Conservation (phyloP, 64 coral and sea anemone species). For the Montipora capricornis region DNA sequence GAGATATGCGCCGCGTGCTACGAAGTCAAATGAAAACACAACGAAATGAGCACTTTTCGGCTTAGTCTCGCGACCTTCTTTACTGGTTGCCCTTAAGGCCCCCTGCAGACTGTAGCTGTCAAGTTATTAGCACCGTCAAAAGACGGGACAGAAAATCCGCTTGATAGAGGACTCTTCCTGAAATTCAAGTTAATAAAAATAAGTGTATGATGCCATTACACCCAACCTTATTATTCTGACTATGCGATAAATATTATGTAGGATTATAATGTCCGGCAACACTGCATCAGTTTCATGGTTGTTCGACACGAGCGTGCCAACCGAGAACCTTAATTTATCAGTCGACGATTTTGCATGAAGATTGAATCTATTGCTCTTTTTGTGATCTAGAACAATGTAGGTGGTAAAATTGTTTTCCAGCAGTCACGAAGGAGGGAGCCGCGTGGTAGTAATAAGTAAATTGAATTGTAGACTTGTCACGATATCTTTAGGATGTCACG, state of each 20-base stretch:
- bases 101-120: slow-evolving; percentile 87
- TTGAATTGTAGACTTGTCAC: slow-evolving; percentile 58
- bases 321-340: background rate
- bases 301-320: background rate
- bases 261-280: slow-evolving; percentile 27
- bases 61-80: slow-evolving; percentile 72
- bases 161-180: slow-evolving; percentile 78
- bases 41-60: slow-evolving; percentile 37
- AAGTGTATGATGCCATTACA: slow-evolving; percentile 50
- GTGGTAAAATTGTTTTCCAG: slow-evolving; percentile 64
- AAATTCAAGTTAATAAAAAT: slow-evolving; percentile 66
- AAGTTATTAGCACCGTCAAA: slow-evolving; percentile 77
- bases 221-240: slow-evolving; percentile 61
- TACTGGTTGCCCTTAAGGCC: slow-evolving; percentile 54
- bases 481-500: slow-evolving; percentile 11
- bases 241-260: slow-evolving; percentile 63
- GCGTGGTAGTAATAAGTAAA: slow-evolving; percentile 57
- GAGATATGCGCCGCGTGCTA: slow-evolving; percentile 51
- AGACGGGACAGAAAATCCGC: slow-evolving; percentile 82
- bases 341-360: background rate
- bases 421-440: slow-evolving; percentile 79
- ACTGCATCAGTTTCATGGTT: background rate
- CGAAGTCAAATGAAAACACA: slow-evolving; percentile 74
- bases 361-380: slow-evolving; percentile 61
- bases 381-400: slow-evolving; percentile 87